Base-by-base conservation (phyloP, 2,888 invertebrate species). In the Doris montereyensis region DNA sequence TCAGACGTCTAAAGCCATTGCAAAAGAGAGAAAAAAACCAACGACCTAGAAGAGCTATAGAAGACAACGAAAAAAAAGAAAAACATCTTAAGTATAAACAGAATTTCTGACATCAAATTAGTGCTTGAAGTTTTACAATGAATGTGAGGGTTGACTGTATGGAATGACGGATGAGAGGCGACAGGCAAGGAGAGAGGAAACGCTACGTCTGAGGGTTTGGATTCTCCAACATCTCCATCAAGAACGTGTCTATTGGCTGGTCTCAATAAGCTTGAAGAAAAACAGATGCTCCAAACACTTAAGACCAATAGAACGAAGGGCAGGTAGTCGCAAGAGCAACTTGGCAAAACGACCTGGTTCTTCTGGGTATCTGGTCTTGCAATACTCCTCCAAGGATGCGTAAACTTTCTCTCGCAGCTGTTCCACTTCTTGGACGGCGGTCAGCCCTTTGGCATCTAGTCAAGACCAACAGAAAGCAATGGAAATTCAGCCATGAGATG, bases 271-370 rank as follows among this genome's bases (percentile, higher is more conserved):
- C 90, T 96, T 95, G 93, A 96, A 97, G 94, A 96, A 97, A 93
- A 97, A 98, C 84, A 98, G 94, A 92, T 97, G 97, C 92, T 98
- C 98, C 89, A 96, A 94, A 93, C 97, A 97, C 93, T 97, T 97
- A 73, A 98, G 94, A 71, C 91, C 91, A 67, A 91, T 91, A 83
- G 91, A 91, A 32, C 92, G 85, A 10, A 92, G 87, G 2, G 92
- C 91, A 8, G 92, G 92, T 81, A 92, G 87, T 10, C 92, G 86
- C 21, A 92, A 89, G 71, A 99, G 93, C 13, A 99, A 93, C 91
- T 99, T 97, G 57, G 99, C 98, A 92, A 99, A 98, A 71, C 99
- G 94, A 3, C 97, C 97, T 60, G 97, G 96, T 89, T 99, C 98
- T 32, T 95, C 94, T 34, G 97, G 95, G 93, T 97, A 96, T 84